Evolutionary conservation across 2,888 invertebrate species (phyloP), one percentile per base, ranked within the genome.

Genomic region (Tortrix viridana): DNA sequence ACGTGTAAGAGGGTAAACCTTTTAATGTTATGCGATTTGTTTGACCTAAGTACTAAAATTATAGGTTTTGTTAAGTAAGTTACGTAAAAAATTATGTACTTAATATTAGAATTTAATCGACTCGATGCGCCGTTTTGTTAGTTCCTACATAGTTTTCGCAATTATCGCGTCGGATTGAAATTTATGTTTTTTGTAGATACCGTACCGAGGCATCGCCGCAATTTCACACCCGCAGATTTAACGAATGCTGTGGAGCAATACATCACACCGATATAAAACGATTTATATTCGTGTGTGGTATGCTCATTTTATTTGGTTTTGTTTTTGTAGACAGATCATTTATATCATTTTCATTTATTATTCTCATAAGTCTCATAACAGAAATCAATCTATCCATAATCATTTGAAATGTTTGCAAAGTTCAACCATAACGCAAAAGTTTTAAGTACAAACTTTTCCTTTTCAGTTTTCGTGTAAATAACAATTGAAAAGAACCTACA

Each of bases 401-500:
- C 4, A 18, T 48, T 50, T 47, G 18, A 44, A 60, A 14, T 22
- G 19, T 44, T 41, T 20, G 18, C 22, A 19, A 49, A 22, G n/a
- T 49, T 26, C 19, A 20, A 22, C 16, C 6, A 5, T 20, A 32
- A 22, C 5, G 22, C 20, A 16, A 16, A 26, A 26, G 12, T 19
- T 26, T 23, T 48, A 19, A 22, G 12, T 18, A 75, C 73, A 73
- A 81, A 79, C 76, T 83, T 81, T 77, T 74, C 75, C 77, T 79
- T 70, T 77, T 65, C 20, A 71, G 74, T 74, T 66, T 79, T 76
- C 75, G 74, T 73, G 77, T 76, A 76, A 81, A 83, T 82, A 81
- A 84, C 83, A 82, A 83, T 83, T 79, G 37, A 56, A 59, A 54
- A 84, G 81, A n/a, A n/a, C n/a, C n/a, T 83, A 82, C 79, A 78